Base-by-base conservation (phyloP, 2,113 vertebrate genomes). In the Butorides virescens region DNA sequence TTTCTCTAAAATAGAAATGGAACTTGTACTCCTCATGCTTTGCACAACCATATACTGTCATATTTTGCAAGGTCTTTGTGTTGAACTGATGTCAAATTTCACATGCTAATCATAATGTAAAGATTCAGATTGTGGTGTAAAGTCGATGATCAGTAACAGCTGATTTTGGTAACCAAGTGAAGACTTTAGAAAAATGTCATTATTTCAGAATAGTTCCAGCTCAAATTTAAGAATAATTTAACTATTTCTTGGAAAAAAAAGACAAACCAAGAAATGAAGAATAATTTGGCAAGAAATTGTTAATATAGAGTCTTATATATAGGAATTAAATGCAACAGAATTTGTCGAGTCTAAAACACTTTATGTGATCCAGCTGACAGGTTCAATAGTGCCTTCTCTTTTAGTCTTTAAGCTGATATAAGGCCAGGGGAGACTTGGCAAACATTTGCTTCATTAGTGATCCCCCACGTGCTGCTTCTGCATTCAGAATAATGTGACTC, bases 251-350 rank as follows among this genome's bases (percentile, higher is more conserved):
- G 32, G n/a, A 2, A 74, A 52, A 61, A 73, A 26, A 47, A 46
- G 1, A 0, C 3, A 46, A 1, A 0, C 3, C 70, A 88, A 30
- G 5, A 56, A 65, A 56, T 44, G 15, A 63, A 34, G 27, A 90
- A 15, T 42, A 67, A 55, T 88, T 91, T 80, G 7, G 32, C 13
- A 86, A 73, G 63, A 7, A 71, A 53, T 42, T 39, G 17, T 70
- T 42, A 73, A 55, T 55, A 39, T 22, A 11, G 3, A 80, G 9
- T 32, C 42, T 59, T 63, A 14, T 53, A 37, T 13, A 7, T 32
- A 55, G n/a, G 49, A 81, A 72, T 67, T 32, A 47, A 86, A 66
- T 59, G 5, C 8, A 79, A 46, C 32, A 76, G 46, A 84, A 52
- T 77, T 79, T 42, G 9, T 53, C 30, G 25, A 49, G 8, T 70